Conservation (phyloP, 1,140 invertebrate species). For the Dermatophagoides farinae region DNA sequence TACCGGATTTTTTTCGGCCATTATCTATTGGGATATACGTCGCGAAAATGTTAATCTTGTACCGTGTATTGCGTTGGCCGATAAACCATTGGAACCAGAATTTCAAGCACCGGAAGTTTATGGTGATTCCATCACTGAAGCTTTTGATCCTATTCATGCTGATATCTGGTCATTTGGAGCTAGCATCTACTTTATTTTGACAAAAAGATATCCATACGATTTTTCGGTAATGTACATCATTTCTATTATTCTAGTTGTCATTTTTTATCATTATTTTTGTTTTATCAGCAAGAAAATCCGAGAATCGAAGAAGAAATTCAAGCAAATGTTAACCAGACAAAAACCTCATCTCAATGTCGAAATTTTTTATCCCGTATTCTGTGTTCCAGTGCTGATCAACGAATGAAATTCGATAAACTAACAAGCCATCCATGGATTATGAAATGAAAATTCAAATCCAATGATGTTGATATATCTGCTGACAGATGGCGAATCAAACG, state of each 20-base stretch:
- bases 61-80: neutral
- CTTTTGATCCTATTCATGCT: constrained; percentile 3
- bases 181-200: neutral
- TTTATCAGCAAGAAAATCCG: neutral
- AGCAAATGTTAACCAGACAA: neutral
- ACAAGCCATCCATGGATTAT: no score
- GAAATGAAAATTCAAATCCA: no score
- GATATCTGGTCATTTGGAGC: constrained; percentile 8
- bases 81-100: neutral
- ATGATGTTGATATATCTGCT: no score
- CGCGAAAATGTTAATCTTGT: neutral
- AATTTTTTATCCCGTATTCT: no score
- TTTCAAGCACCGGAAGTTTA: constrained; percentile 8
- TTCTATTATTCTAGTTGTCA: neutral
- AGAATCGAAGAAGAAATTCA: neutral
- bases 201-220: constrained; percentile 5
- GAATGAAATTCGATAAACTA: no score
- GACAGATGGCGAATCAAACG: no score
- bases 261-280: no score
- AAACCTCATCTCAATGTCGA: no score
- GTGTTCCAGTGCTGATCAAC: no score
- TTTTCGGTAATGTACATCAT: neutral
- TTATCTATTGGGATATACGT: neutral
- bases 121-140: neutral
- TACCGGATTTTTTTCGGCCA: neutral